Evolutionary conservation across 1,140 invertebrate species (phyloP), one percentile per base, ranked within the genome.

Genomic region (Nebria ingens): DNA sequence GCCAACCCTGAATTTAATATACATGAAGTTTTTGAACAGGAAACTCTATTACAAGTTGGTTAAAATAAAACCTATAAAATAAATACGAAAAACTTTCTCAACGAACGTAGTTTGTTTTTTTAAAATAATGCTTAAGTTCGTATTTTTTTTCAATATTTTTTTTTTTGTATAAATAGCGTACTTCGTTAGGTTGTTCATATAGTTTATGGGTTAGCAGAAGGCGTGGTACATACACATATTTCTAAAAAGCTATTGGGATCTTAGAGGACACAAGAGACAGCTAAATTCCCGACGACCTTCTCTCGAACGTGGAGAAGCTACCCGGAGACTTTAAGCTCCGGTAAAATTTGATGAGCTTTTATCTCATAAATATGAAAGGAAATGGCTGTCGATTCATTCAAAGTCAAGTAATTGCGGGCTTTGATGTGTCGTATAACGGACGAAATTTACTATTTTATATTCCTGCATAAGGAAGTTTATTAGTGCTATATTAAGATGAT

Each of bases 331-430:
- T 45, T 45, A 45, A 45, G 40, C 9, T 45, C 15, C 40, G 40
- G 9, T 45, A 45, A 45, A 45, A 11, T 45, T 45, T 45, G 40
- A 45, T 45, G 40, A 45, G 40, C 40, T 45, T 45, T 45, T 45
- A 45, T 45, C 40, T 45, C 40, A 17, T 45, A 45, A 45, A 45
- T 45, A 45, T 12, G n/a, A n/a, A n/a, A n/a, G n/a, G n/a, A n/a
- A n/a, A n/a, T n/a, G n/a, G n/a, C n/a, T n/a, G n/a, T n/a, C n/a
- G n/a, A n/a, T n/a, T n/a, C n/a, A n/a, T n/a, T n/a, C n/a, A n/a
- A n/a, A n/a, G n/a, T n/a, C n/a, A n/a, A n/a, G n/a, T n/a, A n/a
- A n/a, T n/a, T n/a, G n/a, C n/a, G n/a, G n/a, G n/a, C n/a, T n/a
- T n/a, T n/a, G n/a, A n/a, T n/a, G n/a, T n/a, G n/a, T n/a, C n/a